Conservation (phyloP, 1,140 invertebrate species). For the Solenopsis invicta region DNA sequence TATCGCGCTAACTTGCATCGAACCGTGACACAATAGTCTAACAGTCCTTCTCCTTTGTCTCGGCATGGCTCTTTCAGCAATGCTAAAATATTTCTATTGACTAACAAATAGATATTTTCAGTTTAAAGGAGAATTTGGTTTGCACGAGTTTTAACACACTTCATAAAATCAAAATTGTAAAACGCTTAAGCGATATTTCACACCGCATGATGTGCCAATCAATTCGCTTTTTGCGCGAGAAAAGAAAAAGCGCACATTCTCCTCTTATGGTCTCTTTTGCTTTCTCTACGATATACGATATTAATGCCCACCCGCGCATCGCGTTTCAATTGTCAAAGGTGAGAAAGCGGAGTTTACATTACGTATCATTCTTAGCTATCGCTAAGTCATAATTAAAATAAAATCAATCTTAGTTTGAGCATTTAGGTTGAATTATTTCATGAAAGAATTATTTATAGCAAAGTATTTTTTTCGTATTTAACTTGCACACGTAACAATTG, state of each 20-base stretch:
- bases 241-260: not conserved
- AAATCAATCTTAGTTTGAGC: not conserved
- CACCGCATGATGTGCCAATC: not conserved
- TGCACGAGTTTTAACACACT: not conserved
- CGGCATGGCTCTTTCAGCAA: not conserved
- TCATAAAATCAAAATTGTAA: not conserved
- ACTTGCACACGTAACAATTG: not conserved
- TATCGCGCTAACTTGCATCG: not conserved
- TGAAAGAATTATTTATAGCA: no score
- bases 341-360: not conserved
- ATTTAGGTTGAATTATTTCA: not conserved
- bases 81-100: not conserved
- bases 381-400: constrained; percentile 12
- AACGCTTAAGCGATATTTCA: constrained; percentile 18
- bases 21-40: not conserved
- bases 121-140: no score
- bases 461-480: not conserved
- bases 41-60: not conserved
- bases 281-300: not conserved
- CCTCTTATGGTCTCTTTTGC: not conserved
- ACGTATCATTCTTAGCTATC: not conserved
- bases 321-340: not conserved
- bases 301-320: not conserved
- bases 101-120: no score
- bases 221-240: not conserved